phyloP scores from a whole-genome alignment of 2,888 invertebrate genomes.

The Lithophane socia region DNA sequence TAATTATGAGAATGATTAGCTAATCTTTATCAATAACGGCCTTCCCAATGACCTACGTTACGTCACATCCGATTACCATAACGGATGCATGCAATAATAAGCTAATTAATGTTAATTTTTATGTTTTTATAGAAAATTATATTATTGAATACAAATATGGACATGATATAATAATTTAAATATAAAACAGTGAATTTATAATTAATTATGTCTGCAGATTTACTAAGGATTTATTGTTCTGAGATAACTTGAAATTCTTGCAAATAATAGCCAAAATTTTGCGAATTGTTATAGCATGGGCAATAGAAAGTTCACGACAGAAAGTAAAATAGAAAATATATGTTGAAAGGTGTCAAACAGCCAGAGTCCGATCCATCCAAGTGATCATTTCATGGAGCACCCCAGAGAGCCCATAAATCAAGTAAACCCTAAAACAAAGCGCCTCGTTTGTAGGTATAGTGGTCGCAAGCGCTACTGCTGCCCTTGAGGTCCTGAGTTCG shows the following conservation, averaged over 20 bases:
- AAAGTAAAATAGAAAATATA: background rate
- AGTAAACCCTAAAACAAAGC: background rate
- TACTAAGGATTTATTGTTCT: background rate
- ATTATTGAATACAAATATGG: slow-evolving; percentile 8
- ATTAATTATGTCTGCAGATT: background rate
- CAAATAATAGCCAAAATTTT: background rate
- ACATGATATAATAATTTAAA: background rate
- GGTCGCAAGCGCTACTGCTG: too few relatives aligned
- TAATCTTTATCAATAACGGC: slow-evolving; percentile 44
- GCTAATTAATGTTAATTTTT: slow-evolving; percentile 23
- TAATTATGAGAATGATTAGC: slow-evolving; percentile 25
- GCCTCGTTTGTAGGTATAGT: too few relatives aligned
- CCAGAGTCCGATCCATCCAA: background rate
- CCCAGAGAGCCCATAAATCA: too few relatives aligned
- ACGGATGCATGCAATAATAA: slow-evolving; percentile 48
- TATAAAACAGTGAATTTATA: slow-evolving; percentile 4
- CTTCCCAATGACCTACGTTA: slow-evolving; percentile 56
- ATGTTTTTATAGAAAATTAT: background rate
- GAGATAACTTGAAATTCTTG: slow-evolving; percentile 12
- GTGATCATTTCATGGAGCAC: too few relatives aligned
- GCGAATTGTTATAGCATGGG: background rate
- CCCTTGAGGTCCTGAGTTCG: too few relatives aligned
- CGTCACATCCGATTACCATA: slow-evolving; percentile 46
- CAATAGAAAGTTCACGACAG: slow-evolving; percentile 6
- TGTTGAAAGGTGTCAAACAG: background rate